Percentiles rank a stretch among this genome's conserved stretches.
These are phyloP conservation scores for Cryptus viduatorius DNA, from an alignment of 2,888 invertebrate genomes.

Conservation along the genomic window DNA sequence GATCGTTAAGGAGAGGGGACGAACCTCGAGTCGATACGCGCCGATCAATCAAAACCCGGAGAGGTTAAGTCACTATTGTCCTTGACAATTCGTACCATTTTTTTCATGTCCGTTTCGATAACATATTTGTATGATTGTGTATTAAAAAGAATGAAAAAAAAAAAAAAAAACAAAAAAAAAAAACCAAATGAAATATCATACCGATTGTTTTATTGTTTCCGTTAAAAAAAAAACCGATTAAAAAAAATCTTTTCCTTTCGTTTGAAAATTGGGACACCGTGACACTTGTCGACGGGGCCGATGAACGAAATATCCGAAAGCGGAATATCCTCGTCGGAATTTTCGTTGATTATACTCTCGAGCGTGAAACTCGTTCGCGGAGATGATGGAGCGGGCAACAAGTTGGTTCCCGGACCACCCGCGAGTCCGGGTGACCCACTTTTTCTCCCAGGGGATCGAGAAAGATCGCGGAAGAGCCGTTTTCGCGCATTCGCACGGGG, in stretches of 20 bases:
- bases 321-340: constrained; percentile 31
- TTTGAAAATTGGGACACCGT: constrained; percentile 20
- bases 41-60: constrained; percentile 75
- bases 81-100: constrained; percentile 52
- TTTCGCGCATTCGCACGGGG: constrained; percentile 17
- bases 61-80: constrained; percentile 78
- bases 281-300: constrained; percentile 4
- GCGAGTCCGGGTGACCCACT: constrained; percentile 56
- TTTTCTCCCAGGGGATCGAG: constrained; percentile 40
- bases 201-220: constrained; percentile 4
- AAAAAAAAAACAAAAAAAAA: constrained; percentile 36
- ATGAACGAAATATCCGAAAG: constrained; percentile 46
- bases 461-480: neutral
- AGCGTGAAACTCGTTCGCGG: constrained; percentile 56
- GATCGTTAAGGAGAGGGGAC: constrained; percentile 6
- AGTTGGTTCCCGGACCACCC: constrained; percentile 17
- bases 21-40: constrained; percentile 30
- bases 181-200: constrained; percentile 13
- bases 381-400: constrained; percentile 7
- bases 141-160: constrained; percentile 38
- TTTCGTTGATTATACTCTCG: constrained; percentile 38
- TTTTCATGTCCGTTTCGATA: constrained; percentile 21
- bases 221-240: neutral
- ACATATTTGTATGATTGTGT: constrained; percentile 55
- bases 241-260: constrained; percentile 11